Base-by-base conservation (phyloP, 2,797 vertebrate genomes). In the Dromococcyx pavoninus region DNA sequence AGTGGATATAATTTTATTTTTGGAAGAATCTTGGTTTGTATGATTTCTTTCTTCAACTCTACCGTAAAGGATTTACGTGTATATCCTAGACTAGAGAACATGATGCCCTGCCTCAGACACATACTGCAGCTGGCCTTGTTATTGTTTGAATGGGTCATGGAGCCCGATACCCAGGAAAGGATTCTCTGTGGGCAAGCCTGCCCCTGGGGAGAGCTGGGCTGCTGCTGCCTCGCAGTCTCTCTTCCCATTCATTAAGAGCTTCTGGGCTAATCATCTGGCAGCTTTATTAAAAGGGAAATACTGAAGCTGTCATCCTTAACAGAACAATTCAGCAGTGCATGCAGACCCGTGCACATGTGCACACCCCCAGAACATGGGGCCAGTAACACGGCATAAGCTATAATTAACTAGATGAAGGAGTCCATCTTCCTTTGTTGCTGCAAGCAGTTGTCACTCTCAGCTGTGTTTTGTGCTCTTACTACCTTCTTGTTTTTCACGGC, bases 321-420 rank as follows among this genome's bases (percentile, higher is more conserved):
- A 60, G 86, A 93, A 58, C 86, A 50, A 33, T 88, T 93, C 46
- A 93, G 76, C 46, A 37, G n/a, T 11, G n/a, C 32, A 0, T 0
- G 2, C 71, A 56, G 69, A 65, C 64, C 32, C 85, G 25, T 11
- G 1, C 76, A 64, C 90, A 70, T 1, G 6, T 85, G 71, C 18
- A 1, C 62, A 5, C 32, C 54, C 89, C 44, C 53, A 25, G 37
- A 93, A 69, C 92, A 77, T 58, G 37, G 80, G 77, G 72, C 81
- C 73, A 82, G 41, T 56, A 50, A 51, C 54, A n/a, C 0, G 7
- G 90, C 80, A 73, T 58, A 94, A 54, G 75, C 91, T 93, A 30
- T 94, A 95, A 96, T 96, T 97, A 97, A 92, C 71, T 73, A 67
- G 78, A 95, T 94, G 86, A 91, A 77, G 44, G 62, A 96, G 87